Conservation (phyloP, 2,113 vertebrate genomes). For the Hypocryptadius cinnamomeus region DNA sequence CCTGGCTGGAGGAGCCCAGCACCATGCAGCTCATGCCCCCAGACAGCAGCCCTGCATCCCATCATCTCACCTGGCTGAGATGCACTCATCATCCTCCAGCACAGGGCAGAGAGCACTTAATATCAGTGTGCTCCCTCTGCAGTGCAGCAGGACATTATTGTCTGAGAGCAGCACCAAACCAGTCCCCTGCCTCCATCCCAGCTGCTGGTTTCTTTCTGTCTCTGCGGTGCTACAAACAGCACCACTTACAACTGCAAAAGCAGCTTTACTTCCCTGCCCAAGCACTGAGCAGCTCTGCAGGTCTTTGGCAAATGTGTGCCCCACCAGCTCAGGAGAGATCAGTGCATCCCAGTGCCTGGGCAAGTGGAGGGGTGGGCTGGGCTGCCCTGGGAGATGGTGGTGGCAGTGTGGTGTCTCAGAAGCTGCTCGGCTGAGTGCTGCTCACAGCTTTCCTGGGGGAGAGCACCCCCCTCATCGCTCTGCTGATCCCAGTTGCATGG, state of each 20-base stretch:
- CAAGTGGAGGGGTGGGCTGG: not conserved
- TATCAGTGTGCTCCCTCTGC: not conserved
- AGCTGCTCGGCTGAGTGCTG: not conserved
- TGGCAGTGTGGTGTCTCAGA: not conserved
- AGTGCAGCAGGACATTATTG: not conserved
- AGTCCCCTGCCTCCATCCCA: not conserved
- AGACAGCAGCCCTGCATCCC: not conserved
- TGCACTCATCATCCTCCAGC: not conserved
- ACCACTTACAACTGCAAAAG: not conserved
- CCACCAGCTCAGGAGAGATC: not conserved
- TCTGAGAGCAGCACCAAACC: not conserved
- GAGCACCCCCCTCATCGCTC: rapidly evolving
- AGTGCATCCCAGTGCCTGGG: not conserved
- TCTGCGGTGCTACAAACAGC: not conserved
- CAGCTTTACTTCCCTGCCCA: not conserved
- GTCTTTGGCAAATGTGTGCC: not conserved
- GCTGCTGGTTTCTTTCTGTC: not conserved
- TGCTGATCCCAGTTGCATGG: not conserved
- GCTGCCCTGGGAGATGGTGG: not conserved
- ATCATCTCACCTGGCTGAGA: not conserved
- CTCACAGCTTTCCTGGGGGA: not conserved
- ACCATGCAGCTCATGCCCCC: too few relatives aligned
- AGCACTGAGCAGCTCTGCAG: not conserved
- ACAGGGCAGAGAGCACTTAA: not conserved
- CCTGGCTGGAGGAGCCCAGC: not conserved